Evolutionary conservation across 2,888 invertebrate genomes (phyloP), one percentile per base, ranked within the genome.

Genomic region (Matsumyia berberina): DNA sequence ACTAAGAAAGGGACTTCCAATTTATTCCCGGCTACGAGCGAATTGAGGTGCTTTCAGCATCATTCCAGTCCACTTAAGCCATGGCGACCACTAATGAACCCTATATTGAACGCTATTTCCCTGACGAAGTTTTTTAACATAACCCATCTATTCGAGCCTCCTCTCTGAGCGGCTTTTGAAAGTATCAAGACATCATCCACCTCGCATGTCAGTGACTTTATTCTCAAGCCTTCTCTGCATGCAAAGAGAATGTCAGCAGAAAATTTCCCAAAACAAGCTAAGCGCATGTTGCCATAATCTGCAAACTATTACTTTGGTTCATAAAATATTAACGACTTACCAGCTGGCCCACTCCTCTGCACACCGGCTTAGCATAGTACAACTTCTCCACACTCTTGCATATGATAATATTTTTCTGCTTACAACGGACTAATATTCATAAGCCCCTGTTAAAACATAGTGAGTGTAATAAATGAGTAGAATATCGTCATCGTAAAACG

Each of bases 401-500:
- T 51, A 60, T 11, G 42, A 39, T 19, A 60, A 53, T 51, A 53
- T 62, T 31, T 62, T 35, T 44, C 6, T 33, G 33, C 62, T 44
- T 35, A 53, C 44, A 29, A 5, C 24, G 12, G 33, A 33, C 53
- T 55, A 55, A 67, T 53, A 67, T 67, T 67, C 67, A 67, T 67
- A 67, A 67, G 53, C n/a, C 67, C 67, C 39, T 17, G 53, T 55
- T 42, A 33, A 53, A 67, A 42, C 51, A 51, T 51, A 55, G 73
- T 44, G 11, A 33, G 46, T 73, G 67, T 79, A 73, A 79, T 72
- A 81, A 76, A 72, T 82, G 66, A 72, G 49, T 64, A 69, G 46
- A 83, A 73, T 42, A 78, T 74, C 73, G 67, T 69, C 79, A 57
- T 83, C 79, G 49, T 83, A 79, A 83, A 79, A 79, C 62, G 62